These are phyloP conservation scores for Sycobia sp. DNA, from an alignment of 1,140 invertebrate species.

Conservation along the genomic window DNA sequence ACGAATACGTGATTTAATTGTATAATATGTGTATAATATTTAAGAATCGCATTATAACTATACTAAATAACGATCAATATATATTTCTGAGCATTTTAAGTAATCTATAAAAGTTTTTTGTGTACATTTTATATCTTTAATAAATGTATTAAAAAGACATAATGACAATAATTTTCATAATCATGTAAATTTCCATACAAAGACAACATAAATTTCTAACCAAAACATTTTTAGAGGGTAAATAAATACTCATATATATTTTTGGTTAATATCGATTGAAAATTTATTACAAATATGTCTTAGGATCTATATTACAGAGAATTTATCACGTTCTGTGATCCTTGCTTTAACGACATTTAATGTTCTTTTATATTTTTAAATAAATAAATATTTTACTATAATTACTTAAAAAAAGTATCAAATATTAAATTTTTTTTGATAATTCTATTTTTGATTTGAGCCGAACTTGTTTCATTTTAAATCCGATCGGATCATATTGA, in stretches of 20 bases:
- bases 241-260: conserved; percentile 9
- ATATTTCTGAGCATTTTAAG: conserved; percentile 16
- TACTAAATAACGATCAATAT: conserved; percentile 10
- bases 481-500: no score
- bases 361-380: conserved; percentile 22
- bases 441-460: no score
- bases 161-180: background rate
- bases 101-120: conserved; percentile 16
- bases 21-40: conserved; percentile 11
- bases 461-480: no score
- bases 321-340: conserved; percentile 20
- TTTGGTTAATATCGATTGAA: conserved; percentile 33
- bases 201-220: no score
- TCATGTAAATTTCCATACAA: no score
- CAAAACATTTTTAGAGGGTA: no score
- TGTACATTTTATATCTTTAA: conserved; percentile 30
- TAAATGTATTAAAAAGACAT: conserved; percentile 1
- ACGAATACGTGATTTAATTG: conserved; percentile 5
- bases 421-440: conserved; percentile 12
- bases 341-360: conserved; percentile 15
- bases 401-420: conserved; percentile 15
- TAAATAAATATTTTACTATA: conserved; percentile 19
- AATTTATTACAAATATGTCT: conserved; percentile 35
- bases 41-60: conserved; percentile 4
- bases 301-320: conserved; percentile 30